Base-by-base conservation (phyloP, 2,888 invertebrate genomes). In the Sphecodes monilicornis region DNA sequence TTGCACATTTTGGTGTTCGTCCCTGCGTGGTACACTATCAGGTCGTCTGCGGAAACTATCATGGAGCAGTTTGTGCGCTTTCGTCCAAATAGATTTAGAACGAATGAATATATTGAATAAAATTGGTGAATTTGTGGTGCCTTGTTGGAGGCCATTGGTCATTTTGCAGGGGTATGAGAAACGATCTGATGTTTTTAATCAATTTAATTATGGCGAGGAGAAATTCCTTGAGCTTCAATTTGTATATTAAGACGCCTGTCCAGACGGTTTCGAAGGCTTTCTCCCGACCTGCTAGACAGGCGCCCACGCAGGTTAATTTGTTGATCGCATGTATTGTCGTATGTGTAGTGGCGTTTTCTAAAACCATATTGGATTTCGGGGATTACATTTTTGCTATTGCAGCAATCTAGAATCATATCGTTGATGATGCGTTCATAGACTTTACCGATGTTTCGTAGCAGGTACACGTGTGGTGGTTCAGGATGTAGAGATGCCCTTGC, bases 191-290 rank as follows among this genome's bases (percentile, higher is more conserved):
- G 1, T 26, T 68, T 57, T 66, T 71, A 1, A 86, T n/a, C 22
- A 80, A 6, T 50, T 69, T 76, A 26, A 76, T 76, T 4, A 76
- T 0, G n/a, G 3, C 8, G 26, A 68, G 13, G 0, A 87, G 81
- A 8, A 85, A 84, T 3, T 78, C 16, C 13, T 75, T 69, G 54
- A 80, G 32, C 0, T 70, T 46, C 1, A 60, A 3, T 60, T 60
- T 60, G 16, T 1, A 26, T 29, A 60, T 3, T 32, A 60, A 13
- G 0, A 29, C 29, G 13, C 29, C 16, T 60, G 13, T 11, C 57
- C 85, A 88, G 0, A 88, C 83, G 0, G 86, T 71, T 3, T 87
- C 86, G 3, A 88, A 88, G 0, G 86, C 60, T n/a, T 60, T 88
- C 41, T 89, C 86, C 0, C 89, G 18, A 3, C 88, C 88, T 0